These are phyloP conservation scores for Cichlasoma orientale DNA, from an alignment of 2,797 vertebrate species.

Conservation along the genomic window DNA sequence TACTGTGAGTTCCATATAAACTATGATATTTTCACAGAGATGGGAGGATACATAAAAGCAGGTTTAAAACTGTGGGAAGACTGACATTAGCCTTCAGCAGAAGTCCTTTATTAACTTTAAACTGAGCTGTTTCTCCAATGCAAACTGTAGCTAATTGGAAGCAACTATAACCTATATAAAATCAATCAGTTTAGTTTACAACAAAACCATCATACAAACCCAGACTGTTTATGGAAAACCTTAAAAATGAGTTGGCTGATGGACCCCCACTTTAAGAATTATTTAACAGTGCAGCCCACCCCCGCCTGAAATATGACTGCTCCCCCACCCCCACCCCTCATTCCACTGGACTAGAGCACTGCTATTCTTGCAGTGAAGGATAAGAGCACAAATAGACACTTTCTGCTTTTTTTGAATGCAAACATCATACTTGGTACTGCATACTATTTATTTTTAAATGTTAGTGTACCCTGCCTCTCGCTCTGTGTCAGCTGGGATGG, in stretches of 20 bases:
- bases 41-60: background rate
- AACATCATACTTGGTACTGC: background rate
- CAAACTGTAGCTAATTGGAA: background rate
- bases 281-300: background rate
- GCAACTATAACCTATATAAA: background rate
- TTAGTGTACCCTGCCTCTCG: no score
- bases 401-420: background rate
- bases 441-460: background rate
- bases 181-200: no score
- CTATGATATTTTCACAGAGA: background rate
- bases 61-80: background rate
- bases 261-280: no score
- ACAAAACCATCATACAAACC: no score
- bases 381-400: background rate
- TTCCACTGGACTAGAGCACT: background rate
- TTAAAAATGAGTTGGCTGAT: no score
- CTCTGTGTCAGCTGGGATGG: no score
- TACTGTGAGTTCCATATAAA: background rate
- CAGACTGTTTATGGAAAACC: no score
- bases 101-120: background rate
- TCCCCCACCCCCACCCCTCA: fast-evolving
- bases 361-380: background rate
- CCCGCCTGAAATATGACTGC: no score
- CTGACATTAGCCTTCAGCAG: background rate
- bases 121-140: background rate